Base-by-base conservation (phyloP, 2,888 invertebrate species). In the Torymus auratus region DNA sequence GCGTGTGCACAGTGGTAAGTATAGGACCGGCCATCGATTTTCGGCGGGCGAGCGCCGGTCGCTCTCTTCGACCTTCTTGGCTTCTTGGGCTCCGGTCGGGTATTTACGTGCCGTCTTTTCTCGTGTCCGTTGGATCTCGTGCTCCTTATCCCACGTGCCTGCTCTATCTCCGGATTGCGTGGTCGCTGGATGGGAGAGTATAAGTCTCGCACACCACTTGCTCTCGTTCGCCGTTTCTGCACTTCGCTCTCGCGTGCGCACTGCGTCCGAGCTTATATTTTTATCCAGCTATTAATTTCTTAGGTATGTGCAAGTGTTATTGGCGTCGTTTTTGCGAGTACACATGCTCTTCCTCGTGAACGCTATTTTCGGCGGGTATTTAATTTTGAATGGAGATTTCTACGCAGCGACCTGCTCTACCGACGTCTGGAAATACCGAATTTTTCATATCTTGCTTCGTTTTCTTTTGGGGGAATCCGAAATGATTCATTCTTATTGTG, bases 11-110 rank as follows among this genome's bases (percentile, higher is more conserved):
- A 41, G 41, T 41, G 7, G 41, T 41, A 7, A 7, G 41, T 41
- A 28, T 28, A 41, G 41, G 41, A 41, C 7, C 68, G 75, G 23
- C 64, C 78, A 87, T 86, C 87, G 86, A 86, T 88, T 86, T 87
- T 86, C 85, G 80, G 84, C 82, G 83, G 77, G 81, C 83, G 62
- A 79, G 71, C 58, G 71, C 67, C 13, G 50, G 60, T 60, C 56
- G 20, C 20, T 11, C 52, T 60, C 14, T 10, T 5, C 41, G 41
- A 41, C 41, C 41, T 41, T 41, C 41, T 41, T 41, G 41, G 1
- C 41, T 41, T 41, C 1, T 7, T 20, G 20, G 41, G 11, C 23
- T 23, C 15, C 20, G 20, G 20, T 15, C 50, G 15, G 13, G 52
- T 41, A 41, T 41, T 41, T 41, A 41, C 20, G 3, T 15, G 15